Percentiles rank a stretch among this genome's conserved stretches.
These are phyloP conservation scores for Promerops cafer DNA, from an alignment of 2,113 vertebrate species.

Conservation along the genomic window DNA sequence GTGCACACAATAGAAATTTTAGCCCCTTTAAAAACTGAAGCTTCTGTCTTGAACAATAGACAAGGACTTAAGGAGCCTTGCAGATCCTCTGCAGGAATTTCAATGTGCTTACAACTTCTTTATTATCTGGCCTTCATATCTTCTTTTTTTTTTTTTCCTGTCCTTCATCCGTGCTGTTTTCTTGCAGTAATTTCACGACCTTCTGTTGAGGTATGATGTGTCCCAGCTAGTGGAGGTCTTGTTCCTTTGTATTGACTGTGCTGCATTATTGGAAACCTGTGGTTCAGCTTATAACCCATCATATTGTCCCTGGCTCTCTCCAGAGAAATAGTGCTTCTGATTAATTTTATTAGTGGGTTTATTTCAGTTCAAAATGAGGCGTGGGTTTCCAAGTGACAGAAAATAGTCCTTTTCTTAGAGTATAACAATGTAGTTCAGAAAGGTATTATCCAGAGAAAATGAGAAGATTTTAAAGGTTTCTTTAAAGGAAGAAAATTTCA, in stretches of 20 bases:
- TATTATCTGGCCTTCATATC: neutral
- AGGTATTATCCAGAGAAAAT: conserved; percentile 49
- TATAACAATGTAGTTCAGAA: conserved; percentile 34
- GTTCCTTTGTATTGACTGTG: neutral
- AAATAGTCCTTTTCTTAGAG: conserved; percentile 45
- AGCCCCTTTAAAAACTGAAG: neutral
- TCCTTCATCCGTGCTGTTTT: neutral
- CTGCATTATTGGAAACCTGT: conserved; percentile 5
- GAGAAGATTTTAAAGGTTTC: conserved; percentile 43
- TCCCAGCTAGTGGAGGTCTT: neutral
- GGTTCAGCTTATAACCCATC: conserved; percentile 34
- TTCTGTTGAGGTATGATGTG: neutral
- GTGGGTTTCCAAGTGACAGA: conserved; percentile 57
- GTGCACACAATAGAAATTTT: neutral
- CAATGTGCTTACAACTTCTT: neutral
- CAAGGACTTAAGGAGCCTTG: neutral
- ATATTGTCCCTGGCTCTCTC: conserved; percentile 22
- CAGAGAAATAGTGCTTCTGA: conserved; percentile 17
- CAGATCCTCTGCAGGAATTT: neutral
- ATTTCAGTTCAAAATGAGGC: conserved; percentile 57
- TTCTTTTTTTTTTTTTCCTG: neutral
- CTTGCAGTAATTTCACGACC: neutral
- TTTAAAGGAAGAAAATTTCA: conserved; percentile 33
- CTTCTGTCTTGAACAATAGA: neutral
- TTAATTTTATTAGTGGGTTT: conserved; percentile 64